These are phyloP conservation scores for Eriocheir sinensis DNA, from an alignment of 1,140 invertebrate genomes.

Conservation along the genomic window DNA sequence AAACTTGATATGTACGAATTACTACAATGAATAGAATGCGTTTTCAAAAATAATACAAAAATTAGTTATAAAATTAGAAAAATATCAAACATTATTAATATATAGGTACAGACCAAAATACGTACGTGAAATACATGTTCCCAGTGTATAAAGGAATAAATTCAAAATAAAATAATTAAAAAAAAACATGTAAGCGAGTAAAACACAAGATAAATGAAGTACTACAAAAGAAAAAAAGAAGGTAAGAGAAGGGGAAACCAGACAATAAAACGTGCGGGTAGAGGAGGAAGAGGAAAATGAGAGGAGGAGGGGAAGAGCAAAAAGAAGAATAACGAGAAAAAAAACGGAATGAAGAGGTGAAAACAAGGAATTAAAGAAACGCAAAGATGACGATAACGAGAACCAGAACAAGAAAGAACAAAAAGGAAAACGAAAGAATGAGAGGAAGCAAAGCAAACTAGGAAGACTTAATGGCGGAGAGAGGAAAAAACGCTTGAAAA, in stretches of 20 bases:
- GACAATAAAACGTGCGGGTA: neutral
- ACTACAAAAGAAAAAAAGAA: neutral
- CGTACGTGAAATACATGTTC: too few relatives aligned
- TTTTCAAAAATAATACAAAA: too few relatives aligned
- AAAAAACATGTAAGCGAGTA: too few relatives aligned
- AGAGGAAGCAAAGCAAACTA: neutral
- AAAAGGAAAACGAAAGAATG: neutral
- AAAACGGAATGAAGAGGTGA: neutral
- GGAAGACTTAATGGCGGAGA: neutral
- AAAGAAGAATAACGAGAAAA: neutral
- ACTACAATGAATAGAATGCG: too few relatives aligned
- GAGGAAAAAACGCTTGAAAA: neutral
- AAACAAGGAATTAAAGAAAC: neutral
- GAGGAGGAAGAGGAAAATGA: neutral
- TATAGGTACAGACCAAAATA: too few relatives aligned
- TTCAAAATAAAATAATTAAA: too few relatives aligned
- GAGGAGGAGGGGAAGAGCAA: neutral
- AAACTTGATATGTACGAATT: too few relatives aligned
- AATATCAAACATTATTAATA: too few relatives aligned
- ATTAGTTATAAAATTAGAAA: too few relatives aligned
- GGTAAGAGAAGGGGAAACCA: neutral
- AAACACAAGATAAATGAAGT: neutral
- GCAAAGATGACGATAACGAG: neutral
- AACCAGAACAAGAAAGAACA: slow-evolving; percentile 3
- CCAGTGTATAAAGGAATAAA: too few relatives aligned